These are phyloP conservation scores for Vulpes lagopus DNA, from an alignment of 2,113 vertebrate genomes.

Conservation along the genomic window DNA sequence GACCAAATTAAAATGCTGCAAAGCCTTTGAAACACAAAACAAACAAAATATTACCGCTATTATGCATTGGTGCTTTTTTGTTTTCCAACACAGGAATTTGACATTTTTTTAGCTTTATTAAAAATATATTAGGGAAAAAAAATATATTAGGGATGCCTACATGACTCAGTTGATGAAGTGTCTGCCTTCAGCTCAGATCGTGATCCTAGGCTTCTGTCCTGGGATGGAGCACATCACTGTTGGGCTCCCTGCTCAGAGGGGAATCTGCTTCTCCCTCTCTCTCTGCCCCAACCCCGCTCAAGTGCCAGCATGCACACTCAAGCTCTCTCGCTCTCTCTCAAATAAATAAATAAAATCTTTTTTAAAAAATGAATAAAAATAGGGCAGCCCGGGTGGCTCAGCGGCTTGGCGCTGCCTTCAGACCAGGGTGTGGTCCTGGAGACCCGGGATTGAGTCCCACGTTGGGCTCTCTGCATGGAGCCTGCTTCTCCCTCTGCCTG, in stretches of 20 bases:
- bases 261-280: not conserved
- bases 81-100: not conserved
- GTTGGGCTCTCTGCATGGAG: too few relatives aligned
- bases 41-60: not conserved
- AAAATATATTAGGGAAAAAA: conserved; percentile 3
- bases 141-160: not conserved
- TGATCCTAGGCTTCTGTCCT: not conserved
- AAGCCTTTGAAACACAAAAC: not conserved
- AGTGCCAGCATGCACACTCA: too few relatives aligned
- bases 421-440: too few relatives aligned
- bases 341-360: not conserved
- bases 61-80: not conserved
- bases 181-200: not conserved
- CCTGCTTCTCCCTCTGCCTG: too few relatives aligned
- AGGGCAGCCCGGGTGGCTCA: too few relatives aligned
- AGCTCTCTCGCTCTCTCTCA: not conserved
- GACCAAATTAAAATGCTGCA: not conserved
- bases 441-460: too few relatives aligned
- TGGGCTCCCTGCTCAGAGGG: not conserved
- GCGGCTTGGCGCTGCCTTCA: too few relatives aligned
- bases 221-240: not conserved
- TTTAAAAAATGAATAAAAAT: not conserved
- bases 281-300: not conserved
- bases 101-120: not conserved
- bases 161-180: not conserved